A percentile compares a stretch with the other conserved stretches of the same genome.
phyloP scores from a whole-genome alignment of 2,888 invertebrate species.

The Mythimna vitellina region DNA sequence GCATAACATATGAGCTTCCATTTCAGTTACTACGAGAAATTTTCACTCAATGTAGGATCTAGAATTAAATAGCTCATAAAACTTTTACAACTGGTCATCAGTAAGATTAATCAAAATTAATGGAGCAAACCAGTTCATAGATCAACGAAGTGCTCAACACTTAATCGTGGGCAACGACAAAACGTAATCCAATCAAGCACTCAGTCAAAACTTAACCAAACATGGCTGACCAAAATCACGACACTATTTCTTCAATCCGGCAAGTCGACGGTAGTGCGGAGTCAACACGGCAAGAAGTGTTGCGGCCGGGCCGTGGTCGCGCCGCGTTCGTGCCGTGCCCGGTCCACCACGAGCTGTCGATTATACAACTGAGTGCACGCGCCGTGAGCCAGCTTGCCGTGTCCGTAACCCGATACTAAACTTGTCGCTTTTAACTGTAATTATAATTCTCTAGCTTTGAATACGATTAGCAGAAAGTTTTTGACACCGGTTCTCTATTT shows the following conservation, averaged over 20 bases:
- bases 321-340: conserved; percentile 74
- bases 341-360: conserved; percentile 81
- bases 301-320: conserved; percentile 51
- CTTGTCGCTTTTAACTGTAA: conserved; percentile 75
- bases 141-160: not conserved
- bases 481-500: conserved; percentile 43
- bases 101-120: not conserved
- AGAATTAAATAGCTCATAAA: not conserved
- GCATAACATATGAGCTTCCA: conserved; percentile 17
- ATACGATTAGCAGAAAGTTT: conserved; percentile 61
- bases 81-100: not conserved
- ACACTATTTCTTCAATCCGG: conserved; percentile 40
- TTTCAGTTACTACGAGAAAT: conserved; percentile 6
- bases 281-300: conserved; percentile 61
- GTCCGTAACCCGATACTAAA: conserved; percentile 81
- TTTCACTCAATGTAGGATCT: not conserved
- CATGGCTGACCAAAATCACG: conserved; percentile 53
- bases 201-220: conserved; percentile 54
- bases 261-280: conserved; percentile 46
- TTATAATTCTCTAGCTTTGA: conserved; percentile 58
- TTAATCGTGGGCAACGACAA: conserved; percentile 28
- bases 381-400: conserved; percentile 80
- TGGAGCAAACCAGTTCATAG: conserved; percentile 16
- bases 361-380: conserved; percentile 82
- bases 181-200: conserved; percentile 55